Evolutionary conservation across 2,888 invertebrate species (phyloP), one percentile per base, ranked within the genome.

Genomic region (Ophonus ardosiacus): DNA sequence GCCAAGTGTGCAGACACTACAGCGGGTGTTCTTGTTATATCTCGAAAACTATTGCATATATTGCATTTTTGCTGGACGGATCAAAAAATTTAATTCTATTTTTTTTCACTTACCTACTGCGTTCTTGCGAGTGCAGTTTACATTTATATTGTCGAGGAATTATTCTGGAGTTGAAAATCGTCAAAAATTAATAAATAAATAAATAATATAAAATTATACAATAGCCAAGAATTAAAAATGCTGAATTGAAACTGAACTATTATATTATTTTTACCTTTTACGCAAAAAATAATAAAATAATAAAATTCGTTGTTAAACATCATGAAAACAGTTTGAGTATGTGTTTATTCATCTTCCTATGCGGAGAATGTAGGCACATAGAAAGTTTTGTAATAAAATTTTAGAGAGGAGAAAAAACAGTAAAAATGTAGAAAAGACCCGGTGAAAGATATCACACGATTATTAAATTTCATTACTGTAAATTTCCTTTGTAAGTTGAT

Each of bases 391-490:
- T 68, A 68, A 68, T 68, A 68, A 68, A 68, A 68, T 68, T 63
- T 68, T 68, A 68, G 68, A 68, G 38, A 68, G 68, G 38, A 68
- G n/a, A 68, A 65, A 61, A 65, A 65, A 24, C 65, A 65, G 31
- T 31, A 65, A 65, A 61, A 68, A 68, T 68, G 68, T 68, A 68
- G 68, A 68, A 40, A 38, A 68, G 68, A 68, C 24, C 68, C 68
- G 68, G 68, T 68, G 68, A 82, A 82, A 68, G 71, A 71, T 82
- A 82, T 82, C 82, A 82, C 82, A 56, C 71, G 82, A 82, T 82
- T 82, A 82, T 82, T 82, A 82, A 82, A 82, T 82, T 82, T 82
- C 82, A 71, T 82, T 82, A 82, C 82, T 82, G 82, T 38, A 74
- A 82, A 82, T 82, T 82, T 82, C 82, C 82, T 57, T 82, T 82